A percentile compares a stretch with the other conserved stretches of the same genome.
These are phyloP conservation scores for Eupleurogrammus muticus DNA, from an alignment of 2,797 vertebrate species.

Conservation along the genomic window DNA sequence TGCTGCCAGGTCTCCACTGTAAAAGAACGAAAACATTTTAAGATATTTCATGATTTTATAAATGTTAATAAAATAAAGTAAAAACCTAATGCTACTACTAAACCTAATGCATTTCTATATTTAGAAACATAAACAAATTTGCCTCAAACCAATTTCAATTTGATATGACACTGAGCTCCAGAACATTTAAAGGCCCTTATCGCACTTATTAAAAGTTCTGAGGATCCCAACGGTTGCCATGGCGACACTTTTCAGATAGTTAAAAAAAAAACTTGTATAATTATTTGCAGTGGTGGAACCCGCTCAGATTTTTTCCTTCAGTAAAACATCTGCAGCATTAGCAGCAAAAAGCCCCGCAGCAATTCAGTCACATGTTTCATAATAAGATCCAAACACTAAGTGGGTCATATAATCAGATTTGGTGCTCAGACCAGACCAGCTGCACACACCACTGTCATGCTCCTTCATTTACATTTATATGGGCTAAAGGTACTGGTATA, in stretches of 20 bases:
- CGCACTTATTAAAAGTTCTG: conserved; percentile 1
- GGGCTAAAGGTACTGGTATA: too few species aligned
- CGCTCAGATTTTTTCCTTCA: too few species aligned
- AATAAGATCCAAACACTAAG: neutral
- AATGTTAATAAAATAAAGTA: neutral
- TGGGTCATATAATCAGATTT: neutral
- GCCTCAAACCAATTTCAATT: neutral
- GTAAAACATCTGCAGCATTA: neutral
- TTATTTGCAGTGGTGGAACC: too few species aligned
- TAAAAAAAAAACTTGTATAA: too few species aligned
- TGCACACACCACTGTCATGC: neutral
- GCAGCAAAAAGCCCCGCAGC: neutral
- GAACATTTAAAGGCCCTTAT: neutral
- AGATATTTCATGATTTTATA: too few species aligned
- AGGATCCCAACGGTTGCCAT: neutral
- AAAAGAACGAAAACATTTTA: too few species aligned
- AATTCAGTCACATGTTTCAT: neutral
- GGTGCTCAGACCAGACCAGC: neutral
- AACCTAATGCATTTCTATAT: neutral
- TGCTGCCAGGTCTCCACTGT: too few species aligned
- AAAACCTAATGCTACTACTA: too few species aligned
- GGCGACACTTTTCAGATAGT: too few species aligned
- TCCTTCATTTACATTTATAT: neutral
- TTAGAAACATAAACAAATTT: neutral
- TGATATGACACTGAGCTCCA: too few species aligned